These are phyloP conservation scores for Tretioscincus oriximinensis DNA, from an alignment of 2,113 vertebrate species.

Conservation along the genomic window DNA sequence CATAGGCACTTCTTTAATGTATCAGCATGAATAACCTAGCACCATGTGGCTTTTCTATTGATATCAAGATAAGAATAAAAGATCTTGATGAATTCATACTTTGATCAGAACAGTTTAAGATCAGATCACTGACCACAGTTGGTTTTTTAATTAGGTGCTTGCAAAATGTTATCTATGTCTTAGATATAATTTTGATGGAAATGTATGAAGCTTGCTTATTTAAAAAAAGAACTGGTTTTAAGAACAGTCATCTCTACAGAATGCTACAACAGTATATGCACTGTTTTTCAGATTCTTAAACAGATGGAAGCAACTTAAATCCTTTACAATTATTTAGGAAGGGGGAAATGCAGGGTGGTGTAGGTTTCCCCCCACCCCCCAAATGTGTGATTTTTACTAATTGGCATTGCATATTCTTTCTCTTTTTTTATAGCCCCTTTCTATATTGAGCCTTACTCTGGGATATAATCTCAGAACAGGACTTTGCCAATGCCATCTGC, in stretches of 20 bases:
- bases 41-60: neutral
- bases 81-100: neutral
- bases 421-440: too few species aligned
- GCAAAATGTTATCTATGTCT: neutral
- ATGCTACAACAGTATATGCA: neutral
- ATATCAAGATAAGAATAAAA: neutral
- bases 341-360: too few species aligned
- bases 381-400: too few species aligned
- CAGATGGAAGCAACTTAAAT: neutral
- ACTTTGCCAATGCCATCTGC: too few species aligned
- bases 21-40: constrained; percentile 10
- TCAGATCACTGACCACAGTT: neutral
- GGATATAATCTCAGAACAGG: too few species aligned
- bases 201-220: neutral
- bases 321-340: neutral
- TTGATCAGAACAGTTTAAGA: neutral
- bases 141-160: neutral
- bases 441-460: too few species aligned
- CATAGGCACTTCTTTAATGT: constrained; percentile 6
- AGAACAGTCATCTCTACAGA: too few species aligned
- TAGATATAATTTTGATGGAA: neutral
- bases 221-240: neutral
- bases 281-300: neutral
- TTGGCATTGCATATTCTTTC: too few species aligned
- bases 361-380: too few species aligned